Evolutionary conservation across 2,113 vertebrate genomes (phyloP), one percentile per base, ranked within the genome.

Genomic region (Zosterops pallidus): DNA sequence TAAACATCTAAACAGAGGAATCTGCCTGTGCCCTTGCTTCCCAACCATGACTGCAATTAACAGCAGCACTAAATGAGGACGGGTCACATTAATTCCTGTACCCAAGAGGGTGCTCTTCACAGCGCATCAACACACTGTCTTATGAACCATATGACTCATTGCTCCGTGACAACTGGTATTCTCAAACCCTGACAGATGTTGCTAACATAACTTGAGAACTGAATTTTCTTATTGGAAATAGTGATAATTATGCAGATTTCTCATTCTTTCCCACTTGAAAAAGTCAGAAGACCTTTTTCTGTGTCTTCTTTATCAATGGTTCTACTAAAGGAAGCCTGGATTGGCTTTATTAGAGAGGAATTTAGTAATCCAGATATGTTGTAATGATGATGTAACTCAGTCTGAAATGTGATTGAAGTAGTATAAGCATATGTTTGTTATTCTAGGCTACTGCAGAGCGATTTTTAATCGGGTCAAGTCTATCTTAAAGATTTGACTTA

Each of bases 71-170:
- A 9, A 72, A 14, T 16, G 33, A 74, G 56, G 55, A 71, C 42
- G 29, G 55, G 69, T 71, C 35, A 39, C 56, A 41, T 67, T 72
- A 29, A 75, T 57, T 90, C 83, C 60, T 71, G 47, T 49, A 42
- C 94, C 82, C 92, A 92, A 85, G 82, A 94, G 94, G 46, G 46
- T 92, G 65, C 26, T 92, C 72, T 92, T 91, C 86, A 77, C 92
- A 94, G 83, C 72, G 86, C 41, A 89, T 94, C 92, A 95, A 78
- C 88, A 82, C 83, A 67, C 72, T 94, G 83, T 92, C 89, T 95
- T 81, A 56, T 47, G 63, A 84, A 75, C 92, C 83, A 75, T 90
- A 94, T 95, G 95, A 93, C 79, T 96, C 60, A 72, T 33, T 89
- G 68, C 52, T 91, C 56, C 44, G 64, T 78, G 83, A 92, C 80